A percentile compares a stretch with the other conserved stretches of the same genome.
These are phyloP conservation scores for Netelia melanura DNA, from an alignment of 2,888 invertebrate genomes.

Conservation along the genomic window DNA sequence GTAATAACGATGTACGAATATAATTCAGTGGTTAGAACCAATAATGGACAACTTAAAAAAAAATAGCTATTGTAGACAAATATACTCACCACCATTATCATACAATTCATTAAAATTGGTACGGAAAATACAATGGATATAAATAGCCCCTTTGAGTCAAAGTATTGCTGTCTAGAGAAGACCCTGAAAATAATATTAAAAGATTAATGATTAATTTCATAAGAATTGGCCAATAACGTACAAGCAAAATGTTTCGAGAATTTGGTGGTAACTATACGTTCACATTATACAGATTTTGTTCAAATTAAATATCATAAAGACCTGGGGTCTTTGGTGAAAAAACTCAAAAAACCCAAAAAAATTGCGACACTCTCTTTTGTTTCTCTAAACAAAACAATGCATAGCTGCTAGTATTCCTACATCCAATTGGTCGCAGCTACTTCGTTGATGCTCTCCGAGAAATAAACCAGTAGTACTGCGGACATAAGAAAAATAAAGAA, in stretches of 20 bases:
- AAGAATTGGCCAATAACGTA: neutral
- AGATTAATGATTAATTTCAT: neutral
- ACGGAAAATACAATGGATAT: conserved; percentile 97
- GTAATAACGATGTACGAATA: neutral
- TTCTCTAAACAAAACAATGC: neutral
- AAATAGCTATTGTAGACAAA: conserved; percentile 9
- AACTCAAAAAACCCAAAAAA: neutral
- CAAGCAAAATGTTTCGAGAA: neutral
- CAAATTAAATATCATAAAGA: neutral
- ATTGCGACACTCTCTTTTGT: neutral
- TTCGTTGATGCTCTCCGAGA: conserved; percentile 96
- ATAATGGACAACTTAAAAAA: neutral
- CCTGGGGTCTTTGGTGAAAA: neutral
- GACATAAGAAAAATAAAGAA: conserved; percentile 17
- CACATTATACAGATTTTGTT: neutral
- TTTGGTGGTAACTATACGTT: neutral
- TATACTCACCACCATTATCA: conserved; percentile 96
- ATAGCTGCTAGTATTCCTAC: conserved; percentile 79
- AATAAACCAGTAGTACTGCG: conserved; percentile 93
- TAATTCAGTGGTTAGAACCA: neutral
- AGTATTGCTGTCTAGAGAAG: conserved; percentile 96
- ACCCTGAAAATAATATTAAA: conserved; percentile 84
- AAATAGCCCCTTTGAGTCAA: conserved; percentile 96
- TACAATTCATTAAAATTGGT: conserved; percentile 95
- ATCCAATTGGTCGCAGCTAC: conserved; percentile 95